A percentile compares a stretch with the other conserved stretches of the same genome.
Evolutionary conservation across 2,888 invertebrate genomes (phyloP).

Genomic region (Halictus ligatus): DNA sequence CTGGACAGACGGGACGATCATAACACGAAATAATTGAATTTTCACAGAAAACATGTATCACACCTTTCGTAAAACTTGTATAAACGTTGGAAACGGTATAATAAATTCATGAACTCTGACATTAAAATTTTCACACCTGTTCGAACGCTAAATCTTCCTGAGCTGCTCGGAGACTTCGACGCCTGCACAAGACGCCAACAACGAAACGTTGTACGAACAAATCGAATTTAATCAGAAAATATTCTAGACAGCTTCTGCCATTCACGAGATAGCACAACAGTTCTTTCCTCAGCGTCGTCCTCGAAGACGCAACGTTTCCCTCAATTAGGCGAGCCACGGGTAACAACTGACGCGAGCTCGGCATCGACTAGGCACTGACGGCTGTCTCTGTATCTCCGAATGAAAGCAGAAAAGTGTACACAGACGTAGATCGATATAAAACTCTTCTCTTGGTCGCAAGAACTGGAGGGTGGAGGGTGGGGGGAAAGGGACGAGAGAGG

Average conservation of each 20-base stretch:
- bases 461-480: background rate
- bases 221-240: background rate
- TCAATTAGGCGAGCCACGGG: background rate
- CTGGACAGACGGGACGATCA: background rate
- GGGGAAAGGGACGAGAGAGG: too few species aligned
- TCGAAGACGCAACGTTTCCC: background rate
- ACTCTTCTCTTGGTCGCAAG: constrained; percentile 8
- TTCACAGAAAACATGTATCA: background rate
- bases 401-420: constrained; percentile 18
- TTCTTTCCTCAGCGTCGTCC: background rate
- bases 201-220: background rate
- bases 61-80: background rate
- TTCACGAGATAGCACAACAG: background rate
- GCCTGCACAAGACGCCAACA: background rate
- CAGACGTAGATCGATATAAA: constrained; percentile 8
- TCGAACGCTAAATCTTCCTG: too few species aligned
- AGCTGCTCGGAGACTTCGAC: constrained; percentile 5
- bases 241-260: background rate
- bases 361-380: constrained; percentile 80
- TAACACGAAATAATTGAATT: background rate
- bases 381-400: constrained; percentile 61
- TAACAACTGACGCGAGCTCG: constrained; percentile 70
- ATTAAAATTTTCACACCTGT: background rate
- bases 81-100: background rate
- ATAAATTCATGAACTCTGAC: background rate